These are phyloP conservation scores for Listronotus bonariensis DNA, from an alignment of 1,140 invertebrate genomes.

Conservation along the genomic window DNA sequence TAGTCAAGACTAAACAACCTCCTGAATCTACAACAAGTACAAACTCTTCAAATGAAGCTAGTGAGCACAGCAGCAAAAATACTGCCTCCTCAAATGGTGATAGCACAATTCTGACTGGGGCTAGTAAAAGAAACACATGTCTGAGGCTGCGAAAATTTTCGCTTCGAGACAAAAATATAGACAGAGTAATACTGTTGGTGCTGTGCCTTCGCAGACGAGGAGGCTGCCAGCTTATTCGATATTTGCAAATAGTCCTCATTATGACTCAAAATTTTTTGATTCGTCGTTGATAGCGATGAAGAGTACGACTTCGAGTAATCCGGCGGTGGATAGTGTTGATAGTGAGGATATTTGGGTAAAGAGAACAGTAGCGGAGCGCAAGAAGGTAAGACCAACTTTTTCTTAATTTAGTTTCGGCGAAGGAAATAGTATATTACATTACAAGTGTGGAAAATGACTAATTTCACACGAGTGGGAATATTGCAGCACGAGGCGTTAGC, in stretches of 20 bases:
- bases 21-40: not conserved
- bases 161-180: conserved; percentile 51
- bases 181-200: conserved; percentile 67
- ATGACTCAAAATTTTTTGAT: conserved; percentile 80
- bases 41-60: conserved; percentile 2
- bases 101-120: not conserved
- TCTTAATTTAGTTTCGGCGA: not conserved
- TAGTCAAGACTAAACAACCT: conserved; percentile 51
- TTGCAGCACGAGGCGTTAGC: no score
- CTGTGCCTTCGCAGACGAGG: conserved; percentile 61
- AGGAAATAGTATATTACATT: no score
- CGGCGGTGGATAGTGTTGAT: conserved; percentile 59
- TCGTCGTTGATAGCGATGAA: conserved; percentile 80
- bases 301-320: conserved; percentile 68
- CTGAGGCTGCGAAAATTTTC: conserved; percentile 51
- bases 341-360: conserved; percentile 75
- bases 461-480: no score
- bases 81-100: not conserved
- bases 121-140: conserved; percentile 32
- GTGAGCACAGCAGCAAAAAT: not conserved
- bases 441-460: no score
- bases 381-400: conserved; percentile 50
- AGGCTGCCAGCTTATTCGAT: conserved; percentile 61
- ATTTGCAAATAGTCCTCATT: conserved; percentile 65
- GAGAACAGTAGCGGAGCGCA: conserved; percentile 59